phyloP scores from a whole-genome alignment of 2,113 vertebrate species.

The Hydropotes inermis region DNA sequence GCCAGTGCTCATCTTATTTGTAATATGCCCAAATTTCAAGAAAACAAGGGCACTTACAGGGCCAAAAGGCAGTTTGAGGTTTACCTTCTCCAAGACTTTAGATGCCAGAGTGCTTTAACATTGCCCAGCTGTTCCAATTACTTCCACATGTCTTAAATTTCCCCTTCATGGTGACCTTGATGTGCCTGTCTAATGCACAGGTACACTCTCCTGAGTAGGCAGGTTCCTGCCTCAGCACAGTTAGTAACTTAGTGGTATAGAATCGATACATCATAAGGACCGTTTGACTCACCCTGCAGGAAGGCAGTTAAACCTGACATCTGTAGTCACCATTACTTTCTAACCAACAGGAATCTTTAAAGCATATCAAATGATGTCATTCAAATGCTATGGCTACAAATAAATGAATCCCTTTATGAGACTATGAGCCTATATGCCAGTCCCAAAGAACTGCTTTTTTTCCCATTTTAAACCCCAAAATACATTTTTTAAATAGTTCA shows the following conservation, averaged over 20 bases:
- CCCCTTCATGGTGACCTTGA: background rate
- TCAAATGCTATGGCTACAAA: constrained; percentile 10
- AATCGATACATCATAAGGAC: constrained; percentile 49
- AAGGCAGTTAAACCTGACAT: constrained; percentile 59
- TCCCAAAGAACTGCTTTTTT: background rate
- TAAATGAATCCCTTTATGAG: constrained; percentile 18
- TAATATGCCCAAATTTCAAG: background rate
- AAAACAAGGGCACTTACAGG: background rate
- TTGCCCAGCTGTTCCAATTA: background rate
- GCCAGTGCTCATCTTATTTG: background rate
- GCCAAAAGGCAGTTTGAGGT: background rate
- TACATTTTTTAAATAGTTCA: background rate
- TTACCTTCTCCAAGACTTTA: constrained; percentile 1
- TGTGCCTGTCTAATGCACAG: constrained; percentile 17
- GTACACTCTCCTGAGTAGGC: background rate
- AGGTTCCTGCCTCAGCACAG: constrained; percentile 24
- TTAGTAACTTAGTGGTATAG: constrained; percentile 48
- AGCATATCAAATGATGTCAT: constrained; percentile 30
- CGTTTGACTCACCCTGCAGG: background rate
- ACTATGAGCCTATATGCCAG: background rate
- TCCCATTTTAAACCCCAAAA: background rate
- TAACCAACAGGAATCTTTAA: constrained; percentile 25
- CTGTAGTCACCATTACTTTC: constrained; percentile 35
- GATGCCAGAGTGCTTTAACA: background rate
- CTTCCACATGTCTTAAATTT: constrained; percentile 26